Conservation (phyloP, 2,888 invertebrate species). For the Chymomyza fuscimana region DNA sequence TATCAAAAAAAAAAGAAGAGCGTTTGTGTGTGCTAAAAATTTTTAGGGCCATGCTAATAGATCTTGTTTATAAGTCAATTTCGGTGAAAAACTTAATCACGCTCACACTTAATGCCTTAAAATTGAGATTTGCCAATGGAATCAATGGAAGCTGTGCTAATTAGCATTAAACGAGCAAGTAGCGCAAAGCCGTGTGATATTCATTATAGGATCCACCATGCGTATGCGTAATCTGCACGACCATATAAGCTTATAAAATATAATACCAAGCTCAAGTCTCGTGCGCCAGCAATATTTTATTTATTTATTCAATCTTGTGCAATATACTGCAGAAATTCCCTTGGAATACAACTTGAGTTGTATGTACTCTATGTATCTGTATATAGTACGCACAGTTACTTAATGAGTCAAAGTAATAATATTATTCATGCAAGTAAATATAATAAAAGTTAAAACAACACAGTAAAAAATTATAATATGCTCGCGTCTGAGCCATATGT, state of each 20-base stretch:
- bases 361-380: not conserved
- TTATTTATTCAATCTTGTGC: not conserved
- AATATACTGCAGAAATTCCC: not conserved
- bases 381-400: not conserved
- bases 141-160: not conserved
- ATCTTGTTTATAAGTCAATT: constrained; percentile 68
- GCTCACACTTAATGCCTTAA: constrained; percentile 22
- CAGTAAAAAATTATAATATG: not conserved
- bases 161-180: not conserved
- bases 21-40: constrained; percentile 49
- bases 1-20: not conserved
- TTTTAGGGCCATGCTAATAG: constrained; percentile 50
- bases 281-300: not conserved
- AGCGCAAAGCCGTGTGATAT: not conserved
- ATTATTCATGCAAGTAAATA: not conserved
- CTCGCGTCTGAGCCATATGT: not conserved
- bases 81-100: constrained; percentile 47
- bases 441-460: not conserved
- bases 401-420: not conserved
- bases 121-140: not conserved
- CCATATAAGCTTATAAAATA: too few species aligned
- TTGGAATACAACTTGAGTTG: not conserved
- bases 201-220: not conserved
- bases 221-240: constrained; percentile 5
- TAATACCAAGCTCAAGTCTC: not conserved